These are phyloP conservation scores for Myotis myotis DNA, from an alignment of 2,797 vertebrate species.

Conservation along the genomic window DNA sequence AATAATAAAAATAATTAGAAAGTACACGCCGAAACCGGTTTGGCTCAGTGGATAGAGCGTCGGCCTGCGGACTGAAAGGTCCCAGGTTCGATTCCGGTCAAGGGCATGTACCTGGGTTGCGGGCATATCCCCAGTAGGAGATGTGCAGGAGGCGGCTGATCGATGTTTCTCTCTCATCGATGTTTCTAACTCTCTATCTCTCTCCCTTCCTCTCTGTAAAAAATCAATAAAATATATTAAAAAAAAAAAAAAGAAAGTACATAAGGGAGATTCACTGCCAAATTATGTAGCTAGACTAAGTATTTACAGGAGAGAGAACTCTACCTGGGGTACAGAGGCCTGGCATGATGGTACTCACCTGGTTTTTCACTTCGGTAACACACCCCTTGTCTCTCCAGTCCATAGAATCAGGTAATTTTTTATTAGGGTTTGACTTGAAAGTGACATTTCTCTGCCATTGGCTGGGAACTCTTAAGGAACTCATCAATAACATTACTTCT, in stretches of 20 bases:
- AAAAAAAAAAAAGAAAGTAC: no score
- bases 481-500: slow-evolving; percentile 82
- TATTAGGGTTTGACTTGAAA: not conserved
- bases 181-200: no score
- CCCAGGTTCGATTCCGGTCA: no score
- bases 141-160: no score
- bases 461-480: slow-evolving; percentile 79
- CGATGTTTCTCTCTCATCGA: no score
- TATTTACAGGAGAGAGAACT: not conserved
- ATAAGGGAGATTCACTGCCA: not conserved
- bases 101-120: no score
- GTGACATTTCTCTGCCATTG: slow-evolving; percentile 58
- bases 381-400: slow-evolving; percentile 91
- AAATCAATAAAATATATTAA: no score
- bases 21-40: no score
- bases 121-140: no score
- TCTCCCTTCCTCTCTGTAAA: no score
- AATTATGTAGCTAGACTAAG: not conserved
- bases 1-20: slow-evolving; percentile 35
- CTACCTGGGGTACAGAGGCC: not conserved
- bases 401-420: slow-evolving; percentile 80
- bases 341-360: slow-evolving; percentile 83
- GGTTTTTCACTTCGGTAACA: slow-evolving; percentile 90
- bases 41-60: no score
- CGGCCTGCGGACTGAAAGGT: no score